Evolutionary conservation across 1,140 invertebrate species (phyloP).

Genomic region (Drosophila suzukii): DNA sequence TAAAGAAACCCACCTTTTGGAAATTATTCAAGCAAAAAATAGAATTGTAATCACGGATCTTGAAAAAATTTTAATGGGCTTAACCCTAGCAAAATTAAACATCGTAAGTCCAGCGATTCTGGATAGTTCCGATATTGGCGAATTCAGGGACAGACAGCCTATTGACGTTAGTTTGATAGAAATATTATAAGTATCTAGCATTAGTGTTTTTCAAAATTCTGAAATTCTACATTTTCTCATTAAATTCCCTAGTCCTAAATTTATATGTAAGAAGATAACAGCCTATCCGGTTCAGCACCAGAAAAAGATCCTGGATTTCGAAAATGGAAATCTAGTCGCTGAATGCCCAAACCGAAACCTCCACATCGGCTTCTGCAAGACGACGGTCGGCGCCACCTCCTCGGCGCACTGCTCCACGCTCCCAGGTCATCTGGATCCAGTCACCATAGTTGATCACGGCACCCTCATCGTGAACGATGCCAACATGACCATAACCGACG

Average conservation of each 20-base stretch:
- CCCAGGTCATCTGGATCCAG: not conserved
- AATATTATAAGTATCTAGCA: constrained; percentile 5
- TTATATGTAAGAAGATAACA: constrained; percentile 1
- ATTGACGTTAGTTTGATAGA: constrained; percentile 1
- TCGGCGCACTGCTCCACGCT: no score
- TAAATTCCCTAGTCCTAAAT: not conserved
- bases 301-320: constrained; percentile 1
- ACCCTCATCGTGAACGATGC: not conserved
- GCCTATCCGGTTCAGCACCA: not conserved
- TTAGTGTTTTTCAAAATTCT: constrained; percentile 3
- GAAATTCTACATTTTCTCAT: constrained; percentile 5
- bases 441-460: not conserved
- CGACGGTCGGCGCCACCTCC: no score
- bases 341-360: not conserved
- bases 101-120: not conserved
- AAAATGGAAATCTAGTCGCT: not conserved
- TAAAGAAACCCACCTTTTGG: not conserved
- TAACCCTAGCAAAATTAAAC: constrained; percentile 3
- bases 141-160: constrained; percentile 3
- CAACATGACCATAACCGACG: not conserved
- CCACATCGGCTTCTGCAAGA: not conserved
- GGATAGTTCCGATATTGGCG: not conserved
- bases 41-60: constrained; percentile 1
- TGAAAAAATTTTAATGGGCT: constrained; percentile 5
- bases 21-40: constrained; percentile 7